Evolutionary conservation across 2,113 vertebrate genomes (phyloP).

Genomic region (Rhabdornis inornatus): DNA sequence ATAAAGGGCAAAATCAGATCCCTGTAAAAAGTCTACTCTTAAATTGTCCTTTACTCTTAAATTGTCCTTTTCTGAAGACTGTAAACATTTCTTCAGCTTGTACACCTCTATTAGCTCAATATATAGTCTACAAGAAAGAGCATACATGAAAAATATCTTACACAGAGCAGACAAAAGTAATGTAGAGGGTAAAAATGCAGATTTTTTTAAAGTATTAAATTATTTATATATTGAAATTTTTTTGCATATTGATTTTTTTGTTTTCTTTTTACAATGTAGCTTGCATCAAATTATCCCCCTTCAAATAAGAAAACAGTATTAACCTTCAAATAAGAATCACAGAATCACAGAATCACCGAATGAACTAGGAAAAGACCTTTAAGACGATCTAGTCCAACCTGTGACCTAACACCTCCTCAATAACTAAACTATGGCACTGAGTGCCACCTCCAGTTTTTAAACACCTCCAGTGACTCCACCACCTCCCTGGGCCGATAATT

Average conservation of each 20-base stretch:
- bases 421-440: not conserved
- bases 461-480: not conserved
- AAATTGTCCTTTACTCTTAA: not conserved
- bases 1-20: not conserved
- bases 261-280: not conserved
- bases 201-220: not conserved
- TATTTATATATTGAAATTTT: not conserved
- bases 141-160: not conserved
- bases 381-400: not conserved
- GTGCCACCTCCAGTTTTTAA: not conserved
- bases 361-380: not conserved
- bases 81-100: not conserved
- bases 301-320: not conserved
- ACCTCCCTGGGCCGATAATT: not conserved
- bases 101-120: not conserved
- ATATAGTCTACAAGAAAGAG: not conserved
- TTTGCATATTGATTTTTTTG: not conserved
- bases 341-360: not conserved
- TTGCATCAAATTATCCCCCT: not conserved
- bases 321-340: not conserved
- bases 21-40: not conserved
- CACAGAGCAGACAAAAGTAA: not conserved
- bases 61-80: not conserved
- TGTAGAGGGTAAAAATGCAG: not conserved
- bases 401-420: not conserved